Conservation (phyloP, 2,113 vertebrate genomes). For the Xiphophorus maculatus region DNA sequence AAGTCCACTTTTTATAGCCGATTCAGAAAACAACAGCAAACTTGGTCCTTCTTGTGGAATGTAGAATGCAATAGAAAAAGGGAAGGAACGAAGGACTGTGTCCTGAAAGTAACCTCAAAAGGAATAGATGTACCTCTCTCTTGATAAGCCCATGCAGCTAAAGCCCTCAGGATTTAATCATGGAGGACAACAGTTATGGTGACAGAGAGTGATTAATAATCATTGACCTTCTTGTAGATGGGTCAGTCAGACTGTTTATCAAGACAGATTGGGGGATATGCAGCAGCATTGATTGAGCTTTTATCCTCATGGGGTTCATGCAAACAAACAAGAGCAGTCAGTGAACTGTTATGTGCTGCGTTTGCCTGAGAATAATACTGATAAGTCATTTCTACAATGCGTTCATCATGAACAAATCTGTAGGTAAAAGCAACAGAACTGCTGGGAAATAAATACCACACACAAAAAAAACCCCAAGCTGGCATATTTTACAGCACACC, state of each 20-base stretch:
- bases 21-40: too few species aligned
- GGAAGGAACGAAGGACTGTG: too few species aligned
- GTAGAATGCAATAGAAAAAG: neutral
- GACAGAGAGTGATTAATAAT: neutral
- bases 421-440: neutral
- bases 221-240: neutral
- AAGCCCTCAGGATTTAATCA: neutral
- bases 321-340: neutral
- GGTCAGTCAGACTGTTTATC: neutral
- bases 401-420: neutral
- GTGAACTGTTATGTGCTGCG: neutral
- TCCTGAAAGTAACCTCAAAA: neutral
- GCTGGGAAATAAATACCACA: neutral
- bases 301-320: neutral
- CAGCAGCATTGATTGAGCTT: neutral
- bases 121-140: too few species aligned
- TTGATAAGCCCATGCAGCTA: neutral
- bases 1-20: too few species aligned
- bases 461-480: neutral
- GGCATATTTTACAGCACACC: neutral
- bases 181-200: conserved; percentile 1
- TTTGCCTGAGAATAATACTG: neutral
- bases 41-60: too few species aligned
- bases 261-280: neutral
- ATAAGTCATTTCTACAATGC: neutral